Percentiles rank a stretch among this genome's conserved stretches.
Conservation (phyloP, 1,140 invertebrate species). For the Bradysia coprophila region DNA sequence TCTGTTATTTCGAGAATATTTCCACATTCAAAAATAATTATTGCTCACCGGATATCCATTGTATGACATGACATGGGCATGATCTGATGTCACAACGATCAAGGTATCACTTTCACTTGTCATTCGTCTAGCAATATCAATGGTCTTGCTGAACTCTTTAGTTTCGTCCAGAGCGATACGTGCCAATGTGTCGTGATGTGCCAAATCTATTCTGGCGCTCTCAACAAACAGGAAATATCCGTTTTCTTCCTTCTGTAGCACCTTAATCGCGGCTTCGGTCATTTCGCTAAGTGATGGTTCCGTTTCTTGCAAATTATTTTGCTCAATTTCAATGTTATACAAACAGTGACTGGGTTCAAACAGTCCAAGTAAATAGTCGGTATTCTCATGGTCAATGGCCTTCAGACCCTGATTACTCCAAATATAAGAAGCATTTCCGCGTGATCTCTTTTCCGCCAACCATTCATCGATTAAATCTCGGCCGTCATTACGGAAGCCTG, state of each 20-base stretch:
- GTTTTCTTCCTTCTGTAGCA: conserved; percentile 44
- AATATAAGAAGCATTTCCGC: background rate
- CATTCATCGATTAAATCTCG: conserved; percentile 27
- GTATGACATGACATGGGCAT: conserved; percentile 41
- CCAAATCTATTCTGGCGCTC: conserved; percentile 45
- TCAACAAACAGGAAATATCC: conserved; percentile 55
- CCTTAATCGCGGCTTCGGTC: conserved; percentile 57
- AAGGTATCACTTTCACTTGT: conserved; percentile 36
- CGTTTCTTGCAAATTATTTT: conserved; percentile 13
- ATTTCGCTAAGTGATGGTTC: conserved; percentile 56
- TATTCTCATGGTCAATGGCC: conserved; percentile 40
- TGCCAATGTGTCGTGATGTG: conserved; percentile 36
- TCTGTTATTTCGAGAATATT: too few relatives aligned
- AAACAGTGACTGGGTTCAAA: conserved; percentile 30
- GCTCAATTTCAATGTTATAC: conserved; percentile 33
- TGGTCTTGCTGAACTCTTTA: conserved; percentile 36
- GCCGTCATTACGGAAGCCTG: conserved; percentile 27
- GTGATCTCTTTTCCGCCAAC: conserved; percentile 11
- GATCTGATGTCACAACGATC: conserved; percentile 46
- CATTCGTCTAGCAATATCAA: conserved; percentile 28
- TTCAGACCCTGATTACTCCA: conserved; percentile 12
- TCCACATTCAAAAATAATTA: too few relatives aligned
- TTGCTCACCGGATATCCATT: conserved; percentile 38
- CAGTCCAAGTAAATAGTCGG: conserved; percentile 14
- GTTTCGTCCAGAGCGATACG: conserved; percentile 40